Evolutionary conservation across 2,888 invertebrate genomes (phyloP), one percentile per base, ranked within the genome.

Genomic region (Aplocera efformata): DNA sequence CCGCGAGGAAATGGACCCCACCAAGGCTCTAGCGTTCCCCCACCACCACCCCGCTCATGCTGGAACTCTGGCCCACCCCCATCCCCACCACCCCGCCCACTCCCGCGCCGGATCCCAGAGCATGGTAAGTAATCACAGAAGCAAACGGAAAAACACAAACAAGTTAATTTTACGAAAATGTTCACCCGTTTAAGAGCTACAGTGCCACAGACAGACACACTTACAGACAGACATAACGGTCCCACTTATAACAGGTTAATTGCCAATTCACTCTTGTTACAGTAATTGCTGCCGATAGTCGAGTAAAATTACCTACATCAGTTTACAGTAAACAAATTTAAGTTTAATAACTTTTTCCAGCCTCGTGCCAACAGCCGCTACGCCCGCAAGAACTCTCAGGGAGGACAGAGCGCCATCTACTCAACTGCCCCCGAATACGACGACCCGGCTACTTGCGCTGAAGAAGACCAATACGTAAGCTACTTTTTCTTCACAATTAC

Each of bases 1-100:
- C 94, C 94, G 97, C 63, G 96, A 97, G 78, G 96, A 97, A 90
- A 96, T 97, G 96, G 96, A 97, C 79, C 96, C 96, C 30, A 93
- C 90, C 78, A 96, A 96, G 89, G 95, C 95, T 33, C 76, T 82
- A 91, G 96, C 93, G 90, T 96, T 85, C 96, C 96, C 93, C 91
- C 96, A 88, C 94, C 96, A 58, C 94, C 96, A 96, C 79, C 90
- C 90, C 21, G 76, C 84, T 7, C 92, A 95, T 80, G 93, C 94
- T 44, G 95, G 95, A 48, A 95, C 95, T 3, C 93, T 96, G 89
- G 94, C 95, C 5, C 93, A 93, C 59, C 94, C 94, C 17, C 90
- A 91, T 60, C 92, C 92, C 38, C 90, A 90, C 54, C 92, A 92
- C 68, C 93, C 93, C 29, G 92, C 92, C 28, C 94, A 95, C 71